These are phyloP conservation scores for Dryobates pubescens DNA, from an alignment of 2,797 vertebrate species.

Conservation along the genomic window DNA sequence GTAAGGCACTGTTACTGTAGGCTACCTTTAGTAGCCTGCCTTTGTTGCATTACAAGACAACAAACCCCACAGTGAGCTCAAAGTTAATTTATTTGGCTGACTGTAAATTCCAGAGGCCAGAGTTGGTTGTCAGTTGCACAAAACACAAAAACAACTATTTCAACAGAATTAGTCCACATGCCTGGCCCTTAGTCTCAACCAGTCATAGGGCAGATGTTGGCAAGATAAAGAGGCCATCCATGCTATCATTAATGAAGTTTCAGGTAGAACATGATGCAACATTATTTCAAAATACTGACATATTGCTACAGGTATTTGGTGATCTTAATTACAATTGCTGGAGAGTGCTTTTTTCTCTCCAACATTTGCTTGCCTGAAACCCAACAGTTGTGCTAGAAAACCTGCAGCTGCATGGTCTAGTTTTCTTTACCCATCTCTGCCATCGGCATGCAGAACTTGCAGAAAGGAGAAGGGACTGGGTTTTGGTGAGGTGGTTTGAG, in stretches of 20 bases:
- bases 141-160: slow-evolving; percentile 69
- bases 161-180: slow-evolving; percentile 68
- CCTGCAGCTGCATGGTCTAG: not conserved
- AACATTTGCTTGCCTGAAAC: not conserved
- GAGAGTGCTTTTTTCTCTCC: slow-evolving; percentile 58
- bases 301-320: slow-evolving; percentile 66
- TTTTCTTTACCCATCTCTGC: slow-evolving; percentile 8
- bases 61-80: slow-evolving; percentile 38
- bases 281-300: slow-evolving; percentile 70
- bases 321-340: slow-evolving; percentile 68
- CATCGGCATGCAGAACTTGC: not conserved
- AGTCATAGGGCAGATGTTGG: slow-evolving; percentile 65
- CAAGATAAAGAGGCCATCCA: slow-evolving; percentile 69
- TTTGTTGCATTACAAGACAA: slow-evolving; percentile 15
- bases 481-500: not conserved
- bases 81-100: slow-evolving; percentile 39
- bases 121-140: slow-evolving; percentile 58
- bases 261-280: slow-evolving; percentile 72
- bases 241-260: slow-evolving; percentile 74
- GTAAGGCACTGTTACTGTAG: not conserved
- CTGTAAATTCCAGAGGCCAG: slow-evolving; percentile 55
- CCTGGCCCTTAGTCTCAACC: slow-evolving; percentile 58
- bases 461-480: not conserved
- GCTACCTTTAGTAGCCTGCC: slow-evolving; percentile 7
- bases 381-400: slow-evolving; percentile 25